These are phyloP conservation scores for Philereme vetulata DNA, from an alignment of 2,888 invertebrate genomes.

Conservation along the genomic window DNA sequence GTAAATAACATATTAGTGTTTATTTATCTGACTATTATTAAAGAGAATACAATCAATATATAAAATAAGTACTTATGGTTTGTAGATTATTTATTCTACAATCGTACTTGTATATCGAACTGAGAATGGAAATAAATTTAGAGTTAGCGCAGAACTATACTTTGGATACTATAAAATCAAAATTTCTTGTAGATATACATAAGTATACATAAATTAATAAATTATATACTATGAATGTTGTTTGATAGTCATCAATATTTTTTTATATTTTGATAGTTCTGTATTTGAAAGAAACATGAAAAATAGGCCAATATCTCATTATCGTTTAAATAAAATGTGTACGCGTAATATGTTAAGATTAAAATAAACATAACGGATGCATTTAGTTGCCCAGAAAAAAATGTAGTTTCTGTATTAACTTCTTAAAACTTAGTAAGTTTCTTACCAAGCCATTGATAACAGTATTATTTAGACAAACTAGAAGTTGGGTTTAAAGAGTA, in stretches of 20 bases:
- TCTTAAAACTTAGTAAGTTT: conserved; percentile 70
- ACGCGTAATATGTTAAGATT: conserved; percentile 71
- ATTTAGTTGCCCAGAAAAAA: conserved; percentile 76
- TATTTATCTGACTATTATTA: conserved; percentile 74
- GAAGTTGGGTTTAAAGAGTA: conserved; percentile 74
- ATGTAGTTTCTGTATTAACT: conserved; percentile 65
- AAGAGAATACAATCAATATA: conserved; percentile 56
- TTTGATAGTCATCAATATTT: conserved; percentile 84
- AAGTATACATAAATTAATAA: conserved; percentile 71
- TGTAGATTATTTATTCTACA: conserved; percentile 65
- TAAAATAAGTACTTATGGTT: conserved; percentile 44
- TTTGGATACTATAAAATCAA: conserved; percentile 75
- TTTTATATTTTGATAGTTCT: conserved; percentile 85
- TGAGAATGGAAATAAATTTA: conserved; percentile 65
- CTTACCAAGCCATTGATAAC: conserved; percentile 83
- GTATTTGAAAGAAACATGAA: conserved; percentile 77
- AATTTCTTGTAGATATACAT: conserved; percentile 82
- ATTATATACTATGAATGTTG: conserved; percentile 80
- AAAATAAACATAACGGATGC: conserved; percentile 71
- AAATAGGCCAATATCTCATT: conserved; percentile 82
- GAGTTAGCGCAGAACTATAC: conserved; percentile 78
- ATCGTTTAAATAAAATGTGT: conserved; percentile 74
- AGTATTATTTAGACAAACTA: conserved; percentile 83
- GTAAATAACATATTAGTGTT: conserved; percentile 78
- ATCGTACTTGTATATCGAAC: conserved; percentile 59